Evolutionary conservation across 1,140 invertebrate species (phyloP).

Genomic region (Colletes latitarsis): DNA sequence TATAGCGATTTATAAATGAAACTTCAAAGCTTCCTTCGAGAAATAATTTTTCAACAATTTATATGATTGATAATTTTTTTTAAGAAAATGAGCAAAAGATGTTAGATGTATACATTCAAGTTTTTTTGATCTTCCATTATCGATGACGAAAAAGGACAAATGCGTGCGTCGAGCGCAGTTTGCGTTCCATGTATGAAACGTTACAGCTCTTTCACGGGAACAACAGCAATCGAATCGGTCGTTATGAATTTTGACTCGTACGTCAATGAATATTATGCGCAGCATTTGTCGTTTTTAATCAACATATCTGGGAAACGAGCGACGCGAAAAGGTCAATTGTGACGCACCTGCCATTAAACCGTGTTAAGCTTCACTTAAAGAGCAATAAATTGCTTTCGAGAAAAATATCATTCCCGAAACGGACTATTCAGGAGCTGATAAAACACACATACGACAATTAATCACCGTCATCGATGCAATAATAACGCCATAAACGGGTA

Average conservation of each 20-base stretch:
- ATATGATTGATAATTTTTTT: no score
- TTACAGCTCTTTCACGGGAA: no score
- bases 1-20: neutral
- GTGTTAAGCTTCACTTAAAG: slow-evolving; percentile 21
- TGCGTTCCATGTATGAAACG: no score
- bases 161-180: no score
- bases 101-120: no score
- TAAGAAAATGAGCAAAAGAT: no score
- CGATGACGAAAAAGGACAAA: no score
- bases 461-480: no score
- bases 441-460: slow-evolving; percentile 9
- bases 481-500: neutral
- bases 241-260: slow-evolving; percentile 50
- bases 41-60: no score
- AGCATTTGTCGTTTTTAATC: slow-evolving; percentile 54
- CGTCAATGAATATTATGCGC: slow-evolving; percentile 39
- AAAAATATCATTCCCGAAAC: neutral
- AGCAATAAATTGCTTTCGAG: slow-evolving; percentile 22
- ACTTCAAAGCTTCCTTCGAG: no score
- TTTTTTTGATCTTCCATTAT: neutral
- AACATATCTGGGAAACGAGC: neutral
- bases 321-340: neutral
- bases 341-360: neutral
- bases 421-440: neutral
- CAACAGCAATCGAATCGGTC: no score